A percentile compares a stretch with the other conserved stretches of the same genome.
These are phyloP conservation scores for Acanthosepion esculentum DNA, from an alignment of 2,888 invertebrate species.

Conservation along the genomic window DNA sequence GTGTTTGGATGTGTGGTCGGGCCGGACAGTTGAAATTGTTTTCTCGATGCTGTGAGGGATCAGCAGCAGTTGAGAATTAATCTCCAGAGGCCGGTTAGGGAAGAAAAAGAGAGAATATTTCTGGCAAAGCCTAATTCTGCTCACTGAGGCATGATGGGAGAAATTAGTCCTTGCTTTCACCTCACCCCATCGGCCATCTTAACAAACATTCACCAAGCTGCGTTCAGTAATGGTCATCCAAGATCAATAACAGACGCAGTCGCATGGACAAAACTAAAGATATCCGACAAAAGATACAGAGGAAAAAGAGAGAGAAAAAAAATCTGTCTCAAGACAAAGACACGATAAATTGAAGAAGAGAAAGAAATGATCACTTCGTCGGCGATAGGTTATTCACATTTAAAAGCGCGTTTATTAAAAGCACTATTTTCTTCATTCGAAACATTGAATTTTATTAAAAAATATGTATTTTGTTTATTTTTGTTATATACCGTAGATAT, in stretches of 20 bases:
- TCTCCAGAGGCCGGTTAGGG: neutral
- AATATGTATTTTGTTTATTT: too few relatives aligned
- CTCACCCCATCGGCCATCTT: neutral
- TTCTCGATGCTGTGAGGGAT: neutral
- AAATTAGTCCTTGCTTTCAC: neutral
- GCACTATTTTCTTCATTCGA: too few relatives aligned
- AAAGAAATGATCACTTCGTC: neutral
- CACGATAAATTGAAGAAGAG: neutral
- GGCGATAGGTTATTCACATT: too few relatives aligned
- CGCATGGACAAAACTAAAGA: neutral
- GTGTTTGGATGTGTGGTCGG: neutral
- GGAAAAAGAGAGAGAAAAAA: neutral
- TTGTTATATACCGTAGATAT: too few relatives aligned
- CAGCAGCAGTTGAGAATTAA: slow-evolving; percentile 20
- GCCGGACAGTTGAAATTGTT: slow-evolving; percentile 18
- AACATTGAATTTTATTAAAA: too few relatives aligned
- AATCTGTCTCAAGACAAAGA: neutral
- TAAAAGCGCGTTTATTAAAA: too few relatives aligned
- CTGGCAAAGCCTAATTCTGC: neutral
- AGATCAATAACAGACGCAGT: neutral
- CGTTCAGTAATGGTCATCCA: neutral
- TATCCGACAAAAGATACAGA: too few relatives aligned
- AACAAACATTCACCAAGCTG: neutral
- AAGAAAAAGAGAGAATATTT: neutral
- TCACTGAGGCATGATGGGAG: slow-evolving; percentile 18